Evolutionary conservation across 2,888 invertebrate genomes (phyloP), one percentile per base, ranked within the genome.

Genomic region (Cataglyphis cursor): DNA sequence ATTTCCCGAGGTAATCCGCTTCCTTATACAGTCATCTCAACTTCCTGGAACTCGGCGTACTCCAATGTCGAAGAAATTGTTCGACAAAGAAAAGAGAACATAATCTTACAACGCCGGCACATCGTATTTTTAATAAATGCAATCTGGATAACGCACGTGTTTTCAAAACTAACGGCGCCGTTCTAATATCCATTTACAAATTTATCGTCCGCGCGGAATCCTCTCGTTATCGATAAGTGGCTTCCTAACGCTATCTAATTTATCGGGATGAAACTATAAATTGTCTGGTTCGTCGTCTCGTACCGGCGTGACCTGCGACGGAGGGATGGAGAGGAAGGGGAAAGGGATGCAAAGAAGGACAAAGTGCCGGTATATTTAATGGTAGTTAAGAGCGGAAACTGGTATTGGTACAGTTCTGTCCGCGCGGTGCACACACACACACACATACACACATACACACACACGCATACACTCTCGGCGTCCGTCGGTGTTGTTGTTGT

Each of bases 371-470:
- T 91, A 88, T 88, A 90, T 92, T 91, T 91, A 91, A 92, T 91
- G 88, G 85, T 82, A 86, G 88, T 91, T 90, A 89, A 89, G 88
- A 88, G 83, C 70, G 84, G 24, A 38, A 89, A 84, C 83, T 89
- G 88, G 92, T 90, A 88, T 91, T 89, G 91, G 90, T 91, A 91
- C 90, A 89, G 85, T 91, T 91, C 89, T 89, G 89, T 90, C 88
- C 86, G 21, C 59, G 38, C 18, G 83, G 86, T 85, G 89, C 85
- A 83, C 44, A 31, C 73, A 68, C 51, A 18, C 75, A 31, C 6
- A 31, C 31, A 31, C 35, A 28, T n/a, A n/a, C n/a, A n/a, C n/a
- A n/a, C n/a, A n/a, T n/a, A n/a, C n/a, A n/a, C n/a, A n/a, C n/a
- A n/a, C 24, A 24, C 24, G 44, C 12, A 12, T 10, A 51, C 18